These are phyloP conservation scores for Pongo pygmaeus DNA, from an alignment of 2,113 vertebrate species.

Conservation along the genomic window DNA sequence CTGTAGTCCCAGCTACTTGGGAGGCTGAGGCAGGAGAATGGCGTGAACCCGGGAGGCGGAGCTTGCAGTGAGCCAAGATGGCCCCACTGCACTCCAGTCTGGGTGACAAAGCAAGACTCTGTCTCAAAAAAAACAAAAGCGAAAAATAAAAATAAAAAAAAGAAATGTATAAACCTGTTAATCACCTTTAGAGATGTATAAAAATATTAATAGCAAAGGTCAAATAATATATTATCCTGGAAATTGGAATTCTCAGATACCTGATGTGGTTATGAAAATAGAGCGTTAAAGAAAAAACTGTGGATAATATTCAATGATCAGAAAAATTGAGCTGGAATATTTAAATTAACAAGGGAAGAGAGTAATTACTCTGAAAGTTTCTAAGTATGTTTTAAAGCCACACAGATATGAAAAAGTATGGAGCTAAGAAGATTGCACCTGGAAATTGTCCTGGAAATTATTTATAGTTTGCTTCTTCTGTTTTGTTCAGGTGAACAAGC, in stretches of 20 bases:
- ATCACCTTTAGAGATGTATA: neutral
- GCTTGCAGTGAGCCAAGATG: no score
- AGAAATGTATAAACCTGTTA: neutral
- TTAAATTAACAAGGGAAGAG: neutral
- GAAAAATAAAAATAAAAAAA: no score
- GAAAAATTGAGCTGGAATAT: neutral
- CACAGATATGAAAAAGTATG: neutral
- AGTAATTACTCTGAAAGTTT: neutral
- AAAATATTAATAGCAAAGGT: neutral
- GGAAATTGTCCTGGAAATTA: neutral
- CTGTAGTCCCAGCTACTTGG: no score
- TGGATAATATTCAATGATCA: neutral
- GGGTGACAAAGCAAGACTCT: no score
- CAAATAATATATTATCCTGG: neutral
- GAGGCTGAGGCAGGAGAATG: no score
- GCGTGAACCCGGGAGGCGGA: no score
- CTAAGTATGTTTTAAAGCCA: neutral
- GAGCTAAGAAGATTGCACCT: neutral
- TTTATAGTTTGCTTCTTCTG: neutral
- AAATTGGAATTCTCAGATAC: neutral
- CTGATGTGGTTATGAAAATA: neutral
- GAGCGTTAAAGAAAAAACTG: neutral
- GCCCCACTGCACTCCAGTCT: no score
- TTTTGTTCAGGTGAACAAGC: neutral
- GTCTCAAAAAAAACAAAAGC: no score